These are phyloP conservation scores for Channa striata DNA, from an alignment of 2,797 vertebrate genomes.

Conservation along the genomic window DNA sequence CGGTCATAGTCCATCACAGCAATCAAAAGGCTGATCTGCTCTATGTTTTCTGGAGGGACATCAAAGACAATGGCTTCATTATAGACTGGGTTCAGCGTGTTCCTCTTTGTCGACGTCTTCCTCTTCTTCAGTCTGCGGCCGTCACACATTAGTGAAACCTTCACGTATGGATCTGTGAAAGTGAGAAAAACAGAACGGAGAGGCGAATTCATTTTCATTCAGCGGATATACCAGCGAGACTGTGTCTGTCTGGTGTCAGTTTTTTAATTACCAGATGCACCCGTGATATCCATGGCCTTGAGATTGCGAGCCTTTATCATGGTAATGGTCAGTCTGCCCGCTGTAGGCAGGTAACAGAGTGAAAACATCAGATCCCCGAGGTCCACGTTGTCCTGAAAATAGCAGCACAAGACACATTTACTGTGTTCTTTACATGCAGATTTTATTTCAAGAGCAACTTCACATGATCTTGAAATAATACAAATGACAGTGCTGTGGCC, in stretches of 20 bases:
- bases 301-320: slow-evolving; percentile 98
- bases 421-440: too few species aligned
- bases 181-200: slow-evolving; percentile 5
- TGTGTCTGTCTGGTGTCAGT: not conserved
- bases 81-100: slow-evolving; percentile 97
- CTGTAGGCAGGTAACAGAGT: slow-evolving; percentile 97
- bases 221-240: not conserved
- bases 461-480: not conserved
- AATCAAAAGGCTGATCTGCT: slow-evolving; percentile 97
- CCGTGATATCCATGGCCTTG: slow-evolving; percentile 99
- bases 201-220: slow-evolving; percentile 20
- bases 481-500: not conserved
- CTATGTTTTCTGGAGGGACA: slow-evolving; percentile 96
- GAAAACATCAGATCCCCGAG: slow-evolving; percentile 99
- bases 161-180: slow-evolving; percentile 95
- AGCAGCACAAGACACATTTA: slow-evolving; percentile 33
- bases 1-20: slow-evolving; percentile 99
- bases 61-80: slow-evolving; percentile 99
- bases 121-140: slow-evolving; percentile 97
- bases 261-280: slow-evolving; percentile 92
- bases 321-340: slow-evolving; percentile 97
- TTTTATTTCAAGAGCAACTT: not conserved
- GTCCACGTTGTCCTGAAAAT: slow-evolving; percentile 95
- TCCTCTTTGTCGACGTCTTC: slow-evolving; percentile 98
- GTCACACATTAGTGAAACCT: slow-evolving; percentile 98